Evolutionary conservation across 2,113 vertebrate genomes (phyloP).

Genomic region (Gallinago undulata): DNA sequence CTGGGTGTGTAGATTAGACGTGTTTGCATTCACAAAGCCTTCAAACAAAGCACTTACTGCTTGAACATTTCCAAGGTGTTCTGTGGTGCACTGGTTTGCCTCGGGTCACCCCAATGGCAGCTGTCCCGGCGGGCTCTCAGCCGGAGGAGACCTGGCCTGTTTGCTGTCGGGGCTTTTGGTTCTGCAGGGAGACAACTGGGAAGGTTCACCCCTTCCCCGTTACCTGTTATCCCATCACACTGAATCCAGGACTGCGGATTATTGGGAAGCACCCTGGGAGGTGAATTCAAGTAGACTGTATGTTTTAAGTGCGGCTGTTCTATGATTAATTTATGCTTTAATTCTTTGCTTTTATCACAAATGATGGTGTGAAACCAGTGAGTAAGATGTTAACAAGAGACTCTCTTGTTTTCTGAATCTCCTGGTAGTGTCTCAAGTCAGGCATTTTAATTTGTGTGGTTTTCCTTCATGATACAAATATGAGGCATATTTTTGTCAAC

Average conservation of each 20-base stretch:
- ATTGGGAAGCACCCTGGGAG: background rate
- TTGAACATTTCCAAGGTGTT: background rate
- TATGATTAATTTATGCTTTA: conserved; percentile 17
- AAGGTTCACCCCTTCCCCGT: background rate
- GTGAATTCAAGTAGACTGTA: background rate
- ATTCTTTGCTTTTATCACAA: conserved; percentile 1
- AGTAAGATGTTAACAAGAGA: conserved; percentile 11
- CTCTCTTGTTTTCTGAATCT: background rate
- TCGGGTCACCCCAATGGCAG: background rate
- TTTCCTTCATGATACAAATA: background rate
- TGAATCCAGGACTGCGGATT: background rate
- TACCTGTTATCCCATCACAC: background rate
- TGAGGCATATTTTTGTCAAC: background rate
- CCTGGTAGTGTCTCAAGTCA: background rate
- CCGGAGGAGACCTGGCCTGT: background rate
- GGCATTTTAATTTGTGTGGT: background rate
- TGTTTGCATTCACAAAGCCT: conserved; percentile 19
- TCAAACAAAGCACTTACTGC: conserved; percentile 2
- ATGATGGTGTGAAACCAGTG: background rate
- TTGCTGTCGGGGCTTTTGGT: background rate
- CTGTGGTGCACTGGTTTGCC: background rate
- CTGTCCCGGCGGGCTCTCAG: background rate
- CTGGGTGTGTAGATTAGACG: background rate
- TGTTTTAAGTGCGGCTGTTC: background rate
- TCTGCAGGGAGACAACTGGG: background rate